These are phyloP conservation scores for Pristiophorus japonicus DNA, from an alignment of 2,113 vertebrate genomes.

Conservation along the genomic window DNA sequence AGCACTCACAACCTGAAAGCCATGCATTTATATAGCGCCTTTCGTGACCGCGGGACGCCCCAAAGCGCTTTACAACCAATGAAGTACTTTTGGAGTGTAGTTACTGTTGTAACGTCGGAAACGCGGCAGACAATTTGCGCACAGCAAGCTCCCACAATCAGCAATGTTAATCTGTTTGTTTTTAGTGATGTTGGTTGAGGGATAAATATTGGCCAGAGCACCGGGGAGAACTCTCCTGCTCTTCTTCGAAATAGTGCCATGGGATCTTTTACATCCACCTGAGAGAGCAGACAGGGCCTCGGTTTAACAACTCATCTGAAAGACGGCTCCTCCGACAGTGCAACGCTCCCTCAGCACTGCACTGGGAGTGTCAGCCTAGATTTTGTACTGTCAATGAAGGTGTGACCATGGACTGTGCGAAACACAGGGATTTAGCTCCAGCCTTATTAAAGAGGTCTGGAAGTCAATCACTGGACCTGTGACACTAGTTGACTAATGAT, in stretches of 20 bases:
- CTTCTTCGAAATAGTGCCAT: background rate
- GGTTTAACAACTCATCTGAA: background rate
- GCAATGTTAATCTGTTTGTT: background rate
- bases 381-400: background rate
- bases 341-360: background rate
- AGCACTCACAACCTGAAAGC: background rate
- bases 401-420: background rate
- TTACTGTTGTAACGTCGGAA: background rate
- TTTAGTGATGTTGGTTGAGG: background rate
- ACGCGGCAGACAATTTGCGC: background rate
- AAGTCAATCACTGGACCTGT: background rate
- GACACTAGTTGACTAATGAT: too few relatives aligned
- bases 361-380: background rate
- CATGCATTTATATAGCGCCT: background rate
- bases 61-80: background rate
- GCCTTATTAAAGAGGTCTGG: background rate
- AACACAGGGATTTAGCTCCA: background rate
- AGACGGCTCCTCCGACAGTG: background rate
- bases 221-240: background rate
- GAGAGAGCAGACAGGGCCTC: background rate
- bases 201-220: background rate
- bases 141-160: background rate
- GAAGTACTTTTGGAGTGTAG: background rate
- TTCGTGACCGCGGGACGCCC: background rate
- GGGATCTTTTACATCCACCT: background rate